These are phyloP conservation scores for Leptopilina myrica DNA, from an alignment of 2,888 invertebrate species.

Conservation along the genomic window DNA sequence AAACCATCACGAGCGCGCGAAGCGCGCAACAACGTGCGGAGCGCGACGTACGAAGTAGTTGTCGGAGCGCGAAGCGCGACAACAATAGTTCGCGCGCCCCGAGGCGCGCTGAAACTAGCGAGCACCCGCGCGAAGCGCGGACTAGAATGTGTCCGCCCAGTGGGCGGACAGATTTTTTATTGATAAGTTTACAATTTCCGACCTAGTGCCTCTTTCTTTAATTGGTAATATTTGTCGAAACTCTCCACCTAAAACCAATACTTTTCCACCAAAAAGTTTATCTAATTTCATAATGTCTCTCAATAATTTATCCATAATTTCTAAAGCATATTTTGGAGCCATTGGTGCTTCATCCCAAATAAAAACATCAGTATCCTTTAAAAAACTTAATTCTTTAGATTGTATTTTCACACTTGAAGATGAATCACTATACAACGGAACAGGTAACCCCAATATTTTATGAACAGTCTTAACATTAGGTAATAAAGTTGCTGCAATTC, in stretches of 20 bases:
- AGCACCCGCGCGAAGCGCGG: no score
- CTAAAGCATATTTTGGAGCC: slow-evolving; percentile 23
- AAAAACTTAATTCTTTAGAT: slow-evolving; percentile 30
- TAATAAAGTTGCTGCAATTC: slow-evolving; percentile 48
- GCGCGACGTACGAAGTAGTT: no score
- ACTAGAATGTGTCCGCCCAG: no score
- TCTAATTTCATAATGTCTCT: slow-evolving; percentile 58
- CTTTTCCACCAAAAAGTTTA: slow-evolving; percentile 58
- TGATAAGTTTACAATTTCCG: slow-evolving; percentile 55
- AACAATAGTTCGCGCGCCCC: no score
- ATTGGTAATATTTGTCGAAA: slow-evolving; percentile 51
- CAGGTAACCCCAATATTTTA: slow-evolving; percentile 16
- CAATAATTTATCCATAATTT: slow-evolving; percentile 55
- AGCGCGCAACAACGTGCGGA: no score
- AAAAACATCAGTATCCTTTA: slow-evolving; percentile 12
- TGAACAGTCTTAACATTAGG: slow-evolving; percentile 33
- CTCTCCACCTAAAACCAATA: slow-evolving; percentile 54
- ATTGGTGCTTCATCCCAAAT: slow-evolving; percentile 8
- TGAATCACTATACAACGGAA: slow-evolving; percentile 43
- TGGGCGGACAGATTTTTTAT: no score
- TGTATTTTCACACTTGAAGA: slow-evolving; percentile 43
- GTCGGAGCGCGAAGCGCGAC: no score
- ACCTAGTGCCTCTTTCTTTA: slow-evolving; percentile 43
- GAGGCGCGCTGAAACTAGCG: no score
- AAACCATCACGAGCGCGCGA: no score